These are phyloP conservation scores for Sesamia inferens DNA, from an alignment of 2,888 invertebrate genomes.

Conservation along the genomic window DNA sequence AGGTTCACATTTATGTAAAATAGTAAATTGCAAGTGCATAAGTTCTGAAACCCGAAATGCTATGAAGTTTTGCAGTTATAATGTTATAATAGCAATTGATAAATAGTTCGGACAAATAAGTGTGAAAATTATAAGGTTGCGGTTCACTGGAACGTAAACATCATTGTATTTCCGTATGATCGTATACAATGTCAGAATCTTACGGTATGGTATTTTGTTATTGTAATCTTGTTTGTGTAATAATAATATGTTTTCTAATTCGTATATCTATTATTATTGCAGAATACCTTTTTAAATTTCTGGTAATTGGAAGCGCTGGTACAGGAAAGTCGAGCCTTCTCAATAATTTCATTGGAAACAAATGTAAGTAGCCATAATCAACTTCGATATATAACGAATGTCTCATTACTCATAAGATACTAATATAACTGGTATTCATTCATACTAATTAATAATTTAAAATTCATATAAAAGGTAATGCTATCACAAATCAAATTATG, in stretches of 20 bases:
- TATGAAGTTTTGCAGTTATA: background rate
- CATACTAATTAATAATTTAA: no score
- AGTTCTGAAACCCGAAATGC: constrained; percentile 18
- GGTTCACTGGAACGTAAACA: background rate
- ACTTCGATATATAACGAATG: background rate
- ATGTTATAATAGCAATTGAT: background rate
- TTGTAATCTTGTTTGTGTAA: constrained; percentile 17
- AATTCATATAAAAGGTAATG: no score
- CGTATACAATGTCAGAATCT: constrained; percentile 50
- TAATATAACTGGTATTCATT: background rate
- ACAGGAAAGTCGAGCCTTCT: constrained; percentile 95
- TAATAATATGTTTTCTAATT: background rate
- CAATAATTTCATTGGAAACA: constrained; percentile 95
- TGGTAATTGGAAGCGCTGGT: constrained; percentile 96
- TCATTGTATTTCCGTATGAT: background rate
- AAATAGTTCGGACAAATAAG: constrained; percentile 10
- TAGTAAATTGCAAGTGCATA: background rate
- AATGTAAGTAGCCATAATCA: constrained; percentile 91
- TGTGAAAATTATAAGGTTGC: constrained; percentile 25
- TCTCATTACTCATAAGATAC: no score
- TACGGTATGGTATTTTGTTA: constrained; percentile 38
- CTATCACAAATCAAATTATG: background rate
- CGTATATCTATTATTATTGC: constrained; percentile 69
- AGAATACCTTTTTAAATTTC: constrained; percentile 96
- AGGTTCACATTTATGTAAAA: no score